A percentile compares a stretch with the other conserved stretches of the same genome.
phyloP scores from a whole-genome alignment of 92 coral and sea anemone genomes.

The Anthopleura xanthogrammica region DNA sequence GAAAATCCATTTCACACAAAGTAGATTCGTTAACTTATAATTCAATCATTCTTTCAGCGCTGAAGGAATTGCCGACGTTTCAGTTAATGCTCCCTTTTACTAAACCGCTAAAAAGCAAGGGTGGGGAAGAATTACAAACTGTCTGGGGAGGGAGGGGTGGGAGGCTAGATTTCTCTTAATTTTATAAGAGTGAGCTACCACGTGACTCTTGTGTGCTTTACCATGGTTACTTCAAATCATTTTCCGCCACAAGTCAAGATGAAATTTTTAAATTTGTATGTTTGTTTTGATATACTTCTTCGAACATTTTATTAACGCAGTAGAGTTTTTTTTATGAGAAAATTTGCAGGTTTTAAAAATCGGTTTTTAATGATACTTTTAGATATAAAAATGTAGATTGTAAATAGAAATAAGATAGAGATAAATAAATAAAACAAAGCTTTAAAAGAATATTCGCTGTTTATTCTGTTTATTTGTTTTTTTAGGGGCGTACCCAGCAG shows the following conservation, averaged over 20 bases:
- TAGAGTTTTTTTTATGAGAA: neutral
- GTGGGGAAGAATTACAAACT: neutral
- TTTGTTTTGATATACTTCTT: neutral
- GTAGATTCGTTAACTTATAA: neutral
- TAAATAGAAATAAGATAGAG: constrained; percentile 1
- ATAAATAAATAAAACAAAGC: neutral
- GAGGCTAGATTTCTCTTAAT: neutral
- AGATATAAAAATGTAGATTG: constrained; percentile 5
- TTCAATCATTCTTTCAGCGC: neutral
- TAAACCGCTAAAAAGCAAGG: neutral
- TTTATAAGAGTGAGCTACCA: neutral
- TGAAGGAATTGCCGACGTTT: neutral
- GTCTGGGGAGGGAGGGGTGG: neutral
- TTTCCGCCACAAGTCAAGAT: constrained; percentile 1
- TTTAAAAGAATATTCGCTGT: neutral
- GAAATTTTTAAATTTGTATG: neutral
- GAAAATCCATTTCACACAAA: constrained; percentile 6
- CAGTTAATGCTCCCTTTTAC: neutral
- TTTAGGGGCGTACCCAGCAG: too few species aligned
- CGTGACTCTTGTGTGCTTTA: neutral
- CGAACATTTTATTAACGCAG: neutral
- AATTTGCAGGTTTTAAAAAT: neutral
- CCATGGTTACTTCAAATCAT: neutral
- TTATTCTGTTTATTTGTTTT: neutral
- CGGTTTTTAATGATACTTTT: neutral